These are phyloP conservation scores for Spilarctia lutea DNA, from an alignment of 2,888 invertebrate genomes.

Conservation along the genomic window DNA sequence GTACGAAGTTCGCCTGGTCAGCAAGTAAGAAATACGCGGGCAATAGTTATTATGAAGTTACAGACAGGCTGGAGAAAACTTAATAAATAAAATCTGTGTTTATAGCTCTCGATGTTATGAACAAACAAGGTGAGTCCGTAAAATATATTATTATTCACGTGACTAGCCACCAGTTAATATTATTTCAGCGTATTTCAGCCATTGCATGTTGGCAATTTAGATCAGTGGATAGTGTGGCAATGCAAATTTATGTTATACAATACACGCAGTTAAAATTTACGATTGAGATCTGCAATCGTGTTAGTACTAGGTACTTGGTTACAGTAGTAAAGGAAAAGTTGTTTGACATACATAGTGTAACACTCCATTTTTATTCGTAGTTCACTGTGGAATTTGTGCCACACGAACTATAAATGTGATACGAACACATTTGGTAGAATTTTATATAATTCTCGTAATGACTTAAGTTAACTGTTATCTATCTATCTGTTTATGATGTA, in stretches of 20 bases:
- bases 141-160: neutral
- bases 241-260: constrained; percentile 8
- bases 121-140: neutral
- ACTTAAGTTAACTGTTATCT: neutral
- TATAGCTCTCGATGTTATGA: neutral
- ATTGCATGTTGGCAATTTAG: constrained; percentile 17
- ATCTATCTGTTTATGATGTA: neutral
- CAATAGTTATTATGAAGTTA: neutral
- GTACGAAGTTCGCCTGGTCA: no score
- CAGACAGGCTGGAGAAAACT: neutral
- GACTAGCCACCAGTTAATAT: neutral
- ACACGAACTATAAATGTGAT: neutral
- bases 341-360: neutral
- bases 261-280: constrained; percentile 6
- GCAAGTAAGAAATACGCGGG: no score
- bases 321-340: neutral
- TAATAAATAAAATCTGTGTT: neutral
- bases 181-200: constrained; percentile 10
- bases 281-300: constrained; percentile 7
- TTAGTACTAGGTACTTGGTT: neutral
- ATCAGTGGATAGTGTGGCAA: constrained; percentile 14
- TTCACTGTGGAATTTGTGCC: neutral
- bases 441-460: neutral
- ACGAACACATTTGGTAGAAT: neutral
- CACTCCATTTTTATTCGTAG: neutral